phyloP scores from a whole-genome alignment of 2,113 vertebrate genomes.

The Hypanus sabinus region DNA sequence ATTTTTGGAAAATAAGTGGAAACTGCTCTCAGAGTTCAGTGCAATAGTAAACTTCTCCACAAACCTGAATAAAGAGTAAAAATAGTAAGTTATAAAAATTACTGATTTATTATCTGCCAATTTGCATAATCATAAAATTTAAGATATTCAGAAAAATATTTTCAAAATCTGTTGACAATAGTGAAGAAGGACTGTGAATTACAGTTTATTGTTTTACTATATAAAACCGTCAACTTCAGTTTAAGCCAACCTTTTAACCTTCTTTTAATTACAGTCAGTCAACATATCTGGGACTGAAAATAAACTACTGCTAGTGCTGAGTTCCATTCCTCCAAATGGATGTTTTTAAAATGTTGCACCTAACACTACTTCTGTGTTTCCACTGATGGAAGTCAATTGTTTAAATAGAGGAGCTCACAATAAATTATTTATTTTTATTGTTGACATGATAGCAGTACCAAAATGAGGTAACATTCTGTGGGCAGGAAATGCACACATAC shows the following conservation, averaged over 20 bases:
- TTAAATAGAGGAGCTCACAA: not conserved
- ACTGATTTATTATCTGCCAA: not conserved
- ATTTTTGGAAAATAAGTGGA: not conserved
- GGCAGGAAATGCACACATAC: not conserved
- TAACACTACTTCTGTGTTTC: too few species aligned
- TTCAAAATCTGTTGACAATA: not conserved
- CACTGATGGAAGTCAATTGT: not conserved
- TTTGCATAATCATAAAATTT: not conserved
- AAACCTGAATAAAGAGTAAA: not conserved
- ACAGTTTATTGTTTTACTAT: not conserved
- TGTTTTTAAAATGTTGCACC: too few species aligned
- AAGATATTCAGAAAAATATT: not conserved
- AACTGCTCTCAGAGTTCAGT: not conserved
- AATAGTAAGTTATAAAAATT: not conserved
- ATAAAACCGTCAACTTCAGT: too few species aligned
- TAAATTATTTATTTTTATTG: not conserved
- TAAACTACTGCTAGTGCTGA: too few species aligned
- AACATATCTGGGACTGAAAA: too few species aligned
- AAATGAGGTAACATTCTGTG: not conserved
- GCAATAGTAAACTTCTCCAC: not conserved
- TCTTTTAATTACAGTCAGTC: too few species aligned
- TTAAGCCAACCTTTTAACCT: too few species aligned
- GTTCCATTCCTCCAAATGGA: too few species aligned
- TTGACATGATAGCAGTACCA: not conserved
- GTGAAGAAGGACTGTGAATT: not conserved